Evolutionary conservation across 2,113 vertebrate genomes (phyloP).

Genomic region (Chroicocephalus ridibundus): DNA sequence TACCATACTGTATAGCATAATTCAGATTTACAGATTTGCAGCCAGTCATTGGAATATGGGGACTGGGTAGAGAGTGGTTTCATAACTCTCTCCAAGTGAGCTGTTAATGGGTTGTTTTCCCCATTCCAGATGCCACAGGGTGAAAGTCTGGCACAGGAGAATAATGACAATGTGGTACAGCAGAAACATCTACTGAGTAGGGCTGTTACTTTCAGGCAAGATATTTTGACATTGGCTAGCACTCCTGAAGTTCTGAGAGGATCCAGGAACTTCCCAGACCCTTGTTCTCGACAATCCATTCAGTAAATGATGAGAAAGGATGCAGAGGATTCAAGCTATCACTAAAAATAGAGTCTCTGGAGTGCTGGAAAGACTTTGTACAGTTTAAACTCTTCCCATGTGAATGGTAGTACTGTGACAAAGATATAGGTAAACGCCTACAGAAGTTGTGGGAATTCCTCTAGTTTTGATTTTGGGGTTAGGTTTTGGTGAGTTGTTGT

Average conservation of each 20-base stretch:
- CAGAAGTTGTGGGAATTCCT: neutral
- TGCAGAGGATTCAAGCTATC: neutral
- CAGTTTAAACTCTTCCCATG: neutral
- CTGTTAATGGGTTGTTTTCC: neutral
- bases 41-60: neutral
- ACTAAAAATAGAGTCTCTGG: neutral
- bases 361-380: neutral
- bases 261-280: neutral
- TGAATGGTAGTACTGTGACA: neutral
- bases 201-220: neutral
- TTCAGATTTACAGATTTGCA: neutral
- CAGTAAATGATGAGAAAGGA: neutral
- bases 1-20: neutral
- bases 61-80: neutral
- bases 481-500: neutral
- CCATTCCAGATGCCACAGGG: neutral
- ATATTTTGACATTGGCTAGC: neutral
- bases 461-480: neutral
- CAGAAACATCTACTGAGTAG: neutral
- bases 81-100: neutral
- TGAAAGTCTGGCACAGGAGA: neutral
- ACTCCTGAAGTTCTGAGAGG: neutral
- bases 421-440: neutral
- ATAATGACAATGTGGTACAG: neutral
- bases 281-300: neutral